Percentiles rank a stretch among this genome's conserved stretches.
These are phyloP conservation scores for Eulacestoma nigropectus DNA, from an alignment of 2,113 vertebrate species.

Conservation along the genomic window DNA sequence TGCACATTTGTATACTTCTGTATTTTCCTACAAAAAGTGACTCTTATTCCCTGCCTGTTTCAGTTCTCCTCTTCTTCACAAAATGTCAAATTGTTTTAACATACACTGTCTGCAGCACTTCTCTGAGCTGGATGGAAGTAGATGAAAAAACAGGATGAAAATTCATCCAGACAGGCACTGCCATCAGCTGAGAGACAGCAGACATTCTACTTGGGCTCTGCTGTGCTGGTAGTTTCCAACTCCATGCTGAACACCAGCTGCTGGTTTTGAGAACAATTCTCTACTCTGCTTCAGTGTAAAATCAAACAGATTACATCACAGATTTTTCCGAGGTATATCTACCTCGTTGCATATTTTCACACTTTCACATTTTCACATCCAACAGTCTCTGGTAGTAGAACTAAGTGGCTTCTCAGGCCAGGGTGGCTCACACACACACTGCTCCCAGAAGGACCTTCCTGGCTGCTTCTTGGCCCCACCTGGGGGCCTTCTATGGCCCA, in stretches of 20 bases:
- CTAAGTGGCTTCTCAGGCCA: neutral
- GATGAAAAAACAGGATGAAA: neutral
- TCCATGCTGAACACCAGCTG: neutral
- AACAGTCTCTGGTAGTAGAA: neutral
- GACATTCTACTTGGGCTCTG: neutral
- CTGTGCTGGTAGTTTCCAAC: neutral
- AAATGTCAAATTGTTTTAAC: neutral
- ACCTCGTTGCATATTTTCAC: fast-evolving
- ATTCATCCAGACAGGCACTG: neutral
- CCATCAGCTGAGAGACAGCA: neutral
- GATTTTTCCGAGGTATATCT: neutral
- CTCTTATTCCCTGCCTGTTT: neutral
- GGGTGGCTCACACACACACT: fast-evolving
- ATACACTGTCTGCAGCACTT: neutral
- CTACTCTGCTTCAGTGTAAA: neutral
- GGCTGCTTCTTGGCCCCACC: neutral
- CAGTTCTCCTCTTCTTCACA: neutral
- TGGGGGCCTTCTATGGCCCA: neutral
- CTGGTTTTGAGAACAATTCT: neutral
- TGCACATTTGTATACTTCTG: neutral
- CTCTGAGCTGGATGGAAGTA: neutral
- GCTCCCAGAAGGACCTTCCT: neutral
- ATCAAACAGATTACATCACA: neutral
- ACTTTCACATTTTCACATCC: neutral
- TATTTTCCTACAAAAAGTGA: neutral